Base-by-base conservation (phyloP, 1,140 invertebrate genomes). In the Eupristina koningsbergeri region DNA sequence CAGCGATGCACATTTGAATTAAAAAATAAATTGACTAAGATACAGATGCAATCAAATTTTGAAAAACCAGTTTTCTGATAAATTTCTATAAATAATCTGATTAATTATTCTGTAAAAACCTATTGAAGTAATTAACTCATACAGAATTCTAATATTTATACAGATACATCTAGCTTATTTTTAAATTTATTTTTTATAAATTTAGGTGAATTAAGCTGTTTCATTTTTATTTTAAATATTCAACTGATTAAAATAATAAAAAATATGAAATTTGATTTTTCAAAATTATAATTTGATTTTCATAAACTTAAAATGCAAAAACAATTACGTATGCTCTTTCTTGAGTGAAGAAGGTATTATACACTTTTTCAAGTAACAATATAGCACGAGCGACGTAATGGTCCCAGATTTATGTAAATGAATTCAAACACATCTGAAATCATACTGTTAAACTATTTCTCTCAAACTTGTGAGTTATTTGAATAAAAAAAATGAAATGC, bases 1-100 rank as follows among this genome's bases (percentile, higher is more conserved):
- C 84, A 85, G 79, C 84, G 79, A 81, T 85, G 84, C 79, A 85
- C 79, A 81, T 81, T 85, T 85, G 84, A 81, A 84, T 80, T 69
- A 84, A 61, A 77, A 85, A 81, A 85, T 85, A 81, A 81, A 85
- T 81, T 77, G 79, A 85, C 79, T 85, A 85, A 81, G 63, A 77
- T 76, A 81, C 29, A 85, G 39, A 73, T 64, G 81, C 15, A 69
- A 76, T 80, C 34, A 79, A 85, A 82, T 82, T 85, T 85, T 85
- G 80, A 82, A 85, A 82, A 85, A 85, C 29, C 84, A 85, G 71
- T 61, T 81, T 85, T 74, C 61, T 76, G n/a, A 61, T 61, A 45
- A 71, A 31, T 53, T 76, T 76, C 61, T 77, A 64, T 47, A 77
- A 58, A 19, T 41, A 63, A 17, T 58, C n/a, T 47, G 39, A 47